Evolutionary conservation across 2,888 invertebrate species (phyloP), one percentile per base, ranked within the genome.

Genomic region (Acanthosepion esculentum): DNA sequence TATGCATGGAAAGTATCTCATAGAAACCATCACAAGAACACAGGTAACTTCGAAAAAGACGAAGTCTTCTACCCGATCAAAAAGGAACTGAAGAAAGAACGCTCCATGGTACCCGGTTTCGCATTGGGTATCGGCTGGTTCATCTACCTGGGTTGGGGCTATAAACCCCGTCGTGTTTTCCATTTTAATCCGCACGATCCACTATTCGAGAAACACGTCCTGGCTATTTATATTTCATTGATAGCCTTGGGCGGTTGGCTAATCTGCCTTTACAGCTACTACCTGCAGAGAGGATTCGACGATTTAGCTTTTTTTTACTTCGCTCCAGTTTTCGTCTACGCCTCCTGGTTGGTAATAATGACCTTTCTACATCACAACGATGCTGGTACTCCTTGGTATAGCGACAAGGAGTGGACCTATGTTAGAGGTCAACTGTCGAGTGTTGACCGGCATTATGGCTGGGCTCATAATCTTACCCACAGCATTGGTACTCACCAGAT

Each of bases 341-440:
- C 96, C 33, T 95, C 96, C 33, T 97, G 96, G 96, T 95, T 96
- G 12, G 96, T 97, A 26, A 95, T 97, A 94, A 96, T 97, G 92
- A 97, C 97, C 8, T 97, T 97, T 94, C 96, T 97, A n/a, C 97
- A 97, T 95, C 97, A 97, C 96, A 96, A 96, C 18, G 97, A 97
- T 93, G 95, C 96, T 91, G 96, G 96, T 59, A 96, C 96, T n/a
- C 97, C 97, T 0, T 97, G 97, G 97, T 97, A 97, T 94, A 95
- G 96, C 55, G 96, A 97, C 94, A 95, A 95, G 53, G 95, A 96
- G 93, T 97, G 97, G 97, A 96, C 96, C 95, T 96, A 96, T 95
- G 97, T 97, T 48, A 96, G 96, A n/a, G 97, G 97, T n/a, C 97
- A 97, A 95, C 96, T 97, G 64, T 97, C 96, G 93, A 96, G 97